Base-by-base conservation (phyloP, 2,113 vertebrate genomes). In the Marmota monax region DNA sequence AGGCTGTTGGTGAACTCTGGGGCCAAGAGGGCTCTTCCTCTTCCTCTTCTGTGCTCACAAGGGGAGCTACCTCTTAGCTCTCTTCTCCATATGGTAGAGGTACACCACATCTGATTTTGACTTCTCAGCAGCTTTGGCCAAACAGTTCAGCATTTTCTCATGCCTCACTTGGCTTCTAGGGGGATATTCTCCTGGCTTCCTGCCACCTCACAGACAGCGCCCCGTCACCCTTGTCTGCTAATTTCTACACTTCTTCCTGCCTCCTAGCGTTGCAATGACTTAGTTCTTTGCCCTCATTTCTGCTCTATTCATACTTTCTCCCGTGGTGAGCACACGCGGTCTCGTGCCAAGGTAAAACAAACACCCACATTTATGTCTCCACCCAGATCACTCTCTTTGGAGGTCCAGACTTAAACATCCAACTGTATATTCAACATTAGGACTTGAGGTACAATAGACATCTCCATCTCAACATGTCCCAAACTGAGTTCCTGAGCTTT, bases 231-330 rank as follows among this genome's bases (percentile, higher is more conserved):
- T 63, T 23, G 32, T 53, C 69, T 73, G 53, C 56, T 58, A 7
- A 67, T 74, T 85, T 72, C 53, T 34, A 65, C 9, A 39, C 70
- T 56, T 91, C 74, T 83, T 48, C 39, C 67, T 42, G 58, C 53
- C 23, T 96, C 84, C 70, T 48, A 5, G 84, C 42, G 45, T 70
- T 63, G 48, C 72, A 32, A 61, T 78, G n/a, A 88, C 77, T 95
- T 73, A 23, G 73, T 69, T 79, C 78, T 82, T 58, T 32, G 7
- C 58, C 69, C 56, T 29, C 37, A 13, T 25, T 78, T 89, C 93
- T 25, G 18, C 23, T 84, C 51, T n/a, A 4, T 56, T 69, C 48
- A 20, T 13, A 51, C 56, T 94, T 72, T 22, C 25, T 90, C 79
- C 25, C 51, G 12, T 39, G 9, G 27, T 80, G 65, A 95, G 45